phyloP scores from a whole-genome alignment of 2,888 invertebrate species.

The Caenorhabditis macrosperma region DNA sequence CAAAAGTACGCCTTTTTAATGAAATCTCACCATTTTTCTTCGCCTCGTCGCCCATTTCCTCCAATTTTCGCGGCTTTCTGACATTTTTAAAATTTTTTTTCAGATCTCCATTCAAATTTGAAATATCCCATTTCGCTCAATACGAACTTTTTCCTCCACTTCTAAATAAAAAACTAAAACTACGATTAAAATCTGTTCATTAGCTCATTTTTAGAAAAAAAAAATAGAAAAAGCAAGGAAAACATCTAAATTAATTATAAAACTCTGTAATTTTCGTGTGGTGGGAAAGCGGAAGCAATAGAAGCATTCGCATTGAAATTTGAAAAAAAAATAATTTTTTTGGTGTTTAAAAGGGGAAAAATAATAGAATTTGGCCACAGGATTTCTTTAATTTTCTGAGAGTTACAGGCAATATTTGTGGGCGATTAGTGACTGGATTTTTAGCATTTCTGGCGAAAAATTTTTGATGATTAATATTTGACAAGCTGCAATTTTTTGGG shows the following conservation, averaged over 20 bases:
- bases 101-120: too few relatives aligned
- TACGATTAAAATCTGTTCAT: background rate
- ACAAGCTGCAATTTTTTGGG: too few relatives aligned
- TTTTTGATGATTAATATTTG: too few relatives aligned
- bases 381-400: background rate
- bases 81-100: too few relatives aligned
- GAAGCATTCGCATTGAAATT: background rate
- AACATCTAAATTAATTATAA: background rate
- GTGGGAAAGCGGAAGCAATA: background rate
- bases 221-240: background rate
- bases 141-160: too few relatives aligned
- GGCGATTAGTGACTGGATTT: background rate
- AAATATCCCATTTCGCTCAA: too few relatives aligned
- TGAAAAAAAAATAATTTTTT: too few relatives aligned
- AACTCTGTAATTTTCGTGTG: background rate
- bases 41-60: background rate
- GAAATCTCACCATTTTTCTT: background rate
- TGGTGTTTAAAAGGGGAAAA: background rate
- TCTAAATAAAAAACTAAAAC: background rate
- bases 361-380: background rate
- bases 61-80: too few relatives aligned
- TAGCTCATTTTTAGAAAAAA: background rate
- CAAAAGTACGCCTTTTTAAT: background rate
- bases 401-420: background rate
- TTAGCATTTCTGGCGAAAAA: background rate